phyloP scores from a whole-genome alignment of 2,797 vertebrate genomes.

The Sitta carolinensis region DNA sequence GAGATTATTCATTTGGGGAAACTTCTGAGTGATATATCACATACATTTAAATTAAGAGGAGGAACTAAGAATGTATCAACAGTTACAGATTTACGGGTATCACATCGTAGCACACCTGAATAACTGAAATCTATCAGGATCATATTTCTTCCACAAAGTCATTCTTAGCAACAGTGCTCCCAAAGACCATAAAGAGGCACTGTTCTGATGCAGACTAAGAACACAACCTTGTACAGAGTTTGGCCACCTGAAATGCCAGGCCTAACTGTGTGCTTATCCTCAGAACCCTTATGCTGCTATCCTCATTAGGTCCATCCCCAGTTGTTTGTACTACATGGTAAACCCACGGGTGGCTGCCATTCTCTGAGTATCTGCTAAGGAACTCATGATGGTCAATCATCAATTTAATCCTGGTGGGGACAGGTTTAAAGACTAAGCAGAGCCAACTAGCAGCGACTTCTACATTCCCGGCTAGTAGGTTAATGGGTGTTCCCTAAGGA shows the following conservation, averaged over 20 bases:
- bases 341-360: fast-evolving
- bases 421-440: not conserved
- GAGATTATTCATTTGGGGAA: not conserved
- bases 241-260: not conserved
- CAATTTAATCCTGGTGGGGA: not conserved
- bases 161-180: not conserved
- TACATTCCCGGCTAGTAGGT: not conserved
- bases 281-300: not conserved
- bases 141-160: not conserved
- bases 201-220: not conserved
- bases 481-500: not conserved
- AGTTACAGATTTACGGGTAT: not conserved
- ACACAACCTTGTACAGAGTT: not conserved
- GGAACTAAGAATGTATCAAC: not conserved
- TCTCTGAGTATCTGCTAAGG: not conserved
- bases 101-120: not conserved
- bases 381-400: not conserved
- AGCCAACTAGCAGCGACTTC: not conserved
- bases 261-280: not conserved
- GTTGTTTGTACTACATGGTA: not conserved
- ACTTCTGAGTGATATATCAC: not conserved
- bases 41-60: not conserved
- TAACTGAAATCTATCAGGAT: not conserved
- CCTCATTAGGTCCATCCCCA: not conserved
- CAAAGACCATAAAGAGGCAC: not conserved